Percentiles rank a stretch among this genome's conserved stretches.
Evolutionary conservation across 2,797 vertebrate genomes (phyloP).

Genomic region (Sus cebifrons): DNA sequence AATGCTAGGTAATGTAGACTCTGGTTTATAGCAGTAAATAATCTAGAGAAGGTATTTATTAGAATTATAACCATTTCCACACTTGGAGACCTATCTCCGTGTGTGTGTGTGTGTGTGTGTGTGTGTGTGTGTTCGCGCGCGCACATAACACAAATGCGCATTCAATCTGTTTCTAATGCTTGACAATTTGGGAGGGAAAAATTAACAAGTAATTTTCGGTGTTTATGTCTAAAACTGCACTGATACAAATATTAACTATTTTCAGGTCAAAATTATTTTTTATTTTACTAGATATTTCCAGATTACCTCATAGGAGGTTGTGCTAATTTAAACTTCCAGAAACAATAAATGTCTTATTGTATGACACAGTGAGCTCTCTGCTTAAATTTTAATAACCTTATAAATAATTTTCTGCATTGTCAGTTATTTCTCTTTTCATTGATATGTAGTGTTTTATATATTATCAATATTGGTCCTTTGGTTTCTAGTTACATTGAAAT

Average conservation of each 20-base stretch:
- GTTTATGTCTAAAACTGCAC: not conserved
- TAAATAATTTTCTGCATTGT: constrained; percentile 32
- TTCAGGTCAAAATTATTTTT: constrained; percentile 3
- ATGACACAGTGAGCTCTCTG: not conserved
- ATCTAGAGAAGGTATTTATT: not conserved
- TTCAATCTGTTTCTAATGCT: not conserved
- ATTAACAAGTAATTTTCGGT: not conserved
- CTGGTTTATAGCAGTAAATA: not conserved
- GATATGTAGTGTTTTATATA: constrained; percentile 17
- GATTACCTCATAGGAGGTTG: not conserved
- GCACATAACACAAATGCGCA: not conserved
- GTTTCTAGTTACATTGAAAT: not conserved
- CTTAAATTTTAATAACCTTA: constrained; percentile 21
- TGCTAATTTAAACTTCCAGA: constrained; percentile 3
- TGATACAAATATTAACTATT: not conserved
- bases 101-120: not conserved
- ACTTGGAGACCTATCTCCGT: not conserved
- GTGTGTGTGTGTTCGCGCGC: no score
- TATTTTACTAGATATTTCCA: constrained; percentile 5
- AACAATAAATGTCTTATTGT: constrained; percentile 15
- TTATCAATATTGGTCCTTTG: not conserved
- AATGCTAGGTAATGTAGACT: not conserved
- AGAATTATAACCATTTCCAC: not conserved
- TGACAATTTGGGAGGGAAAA: not conserved
- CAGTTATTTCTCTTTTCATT: not conserved